Percentiles rank a stretch among this genome's conserved stretches.
Evolutionary conservation across 64 coral and sea anemone genomes (phyloP).

Genomic region (Cladopsammia gracilis): DNA sequence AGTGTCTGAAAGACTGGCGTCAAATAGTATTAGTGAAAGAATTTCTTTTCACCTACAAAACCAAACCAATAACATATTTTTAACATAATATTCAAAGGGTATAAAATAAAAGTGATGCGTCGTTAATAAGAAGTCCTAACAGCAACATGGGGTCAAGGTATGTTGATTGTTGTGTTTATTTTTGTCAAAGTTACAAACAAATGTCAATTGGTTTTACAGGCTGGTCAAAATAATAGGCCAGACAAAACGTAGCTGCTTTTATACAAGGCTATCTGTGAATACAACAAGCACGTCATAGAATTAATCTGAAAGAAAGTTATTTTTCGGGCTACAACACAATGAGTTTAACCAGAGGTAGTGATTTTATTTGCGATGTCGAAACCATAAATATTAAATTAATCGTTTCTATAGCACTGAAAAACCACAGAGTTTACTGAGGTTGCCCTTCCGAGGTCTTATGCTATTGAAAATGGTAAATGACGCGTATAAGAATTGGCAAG

Average conservation of each 20-base stretch:
- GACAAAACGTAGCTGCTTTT: not conserved
- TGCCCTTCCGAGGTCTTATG: no score
- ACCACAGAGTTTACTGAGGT: no score
- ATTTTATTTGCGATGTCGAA: no score
- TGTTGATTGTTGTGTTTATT: not conserved
- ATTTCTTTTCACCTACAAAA: not conserved
- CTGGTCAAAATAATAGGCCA: not conserved
- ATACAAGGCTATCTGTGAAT: not conserved
- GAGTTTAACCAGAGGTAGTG: no score
- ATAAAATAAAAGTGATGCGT: not conserved
- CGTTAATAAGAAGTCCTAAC: not conserved
- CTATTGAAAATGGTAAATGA: no score
- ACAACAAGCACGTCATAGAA: no score
- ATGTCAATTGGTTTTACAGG: not conserved
- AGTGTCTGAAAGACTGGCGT: not conserved
- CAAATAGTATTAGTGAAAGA: not conserved
- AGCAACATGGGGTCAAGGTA: slow-evolving; percentile 12
- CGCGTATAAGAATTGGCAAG: no score
- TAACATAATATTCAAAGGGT: not conserved
- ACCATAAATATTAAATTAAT: no score
- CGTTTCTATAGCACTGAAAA: no score
- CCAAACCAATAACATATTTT: not conserved
- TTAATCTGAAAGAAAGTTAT: no score
- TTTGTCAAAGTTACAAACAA: not conserved
- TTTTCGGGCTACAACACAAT: no score